Evolutionary conservation across 2,888 invertebrate genomes (phyloP), one percentile per base, ranked within the genome.

Genomic region (Mactromeris polynyma): DNA sequence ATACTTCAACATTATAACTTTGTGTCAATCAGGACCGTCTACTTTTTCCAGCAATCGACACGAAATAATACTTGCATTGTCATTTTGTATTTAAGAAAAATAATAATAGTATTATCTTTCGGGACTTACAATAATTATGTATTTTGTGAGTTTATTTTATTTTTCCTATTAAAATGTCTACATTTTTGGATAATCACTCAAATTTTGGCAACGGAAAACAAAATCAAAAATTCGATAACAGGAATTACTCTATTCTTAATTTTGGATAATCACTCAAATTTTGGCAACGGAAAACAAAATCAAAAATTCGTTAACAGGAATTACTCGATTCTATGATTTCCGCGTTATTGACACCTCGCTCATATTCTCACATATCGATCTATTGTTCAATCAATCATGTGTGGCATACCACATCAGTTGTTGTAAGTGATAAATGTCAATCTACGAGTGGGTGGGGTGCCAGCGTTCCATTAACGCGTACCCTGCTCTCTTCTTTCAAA

Each of bases 381-480:
- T 36, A 73, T 33, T 33, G 26, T 36, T 73, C 33, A 33, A 73
- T 73, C 33, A 73, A 36, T 73, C 73, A 73, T 19, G 36, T 33
- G 33, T 33, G 7, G 73, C 73, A 36, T 33, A 73, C 73, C 17
- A 36, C 73, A 73, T 36, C 31, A 73, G 73, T 73, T 73, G 73
- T 73, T 73, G 2, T 36, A 73, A 73, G 73, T 19, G 73, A 73
- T 73, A 36, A 73, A 33, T 73, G 73, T 73, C 73, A 73, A 73
- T 26, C 9, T 2, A 17, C 14, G 33, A 73, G 73, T 36, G 73
- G 73, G 31, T 36, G 31, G 73, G 73, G 36, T 19, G 73, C 33
- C 73, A 73, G 73, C 73, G 21, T 73, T 73, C 73, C 73, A 73
- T 73, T 36, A 73, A 33, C 73, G 36, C 73, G 36, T 73, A 73